Conservation (phyloP, 2,888 invertebrate genomes). For the Blastobasis adustella region DNA sequence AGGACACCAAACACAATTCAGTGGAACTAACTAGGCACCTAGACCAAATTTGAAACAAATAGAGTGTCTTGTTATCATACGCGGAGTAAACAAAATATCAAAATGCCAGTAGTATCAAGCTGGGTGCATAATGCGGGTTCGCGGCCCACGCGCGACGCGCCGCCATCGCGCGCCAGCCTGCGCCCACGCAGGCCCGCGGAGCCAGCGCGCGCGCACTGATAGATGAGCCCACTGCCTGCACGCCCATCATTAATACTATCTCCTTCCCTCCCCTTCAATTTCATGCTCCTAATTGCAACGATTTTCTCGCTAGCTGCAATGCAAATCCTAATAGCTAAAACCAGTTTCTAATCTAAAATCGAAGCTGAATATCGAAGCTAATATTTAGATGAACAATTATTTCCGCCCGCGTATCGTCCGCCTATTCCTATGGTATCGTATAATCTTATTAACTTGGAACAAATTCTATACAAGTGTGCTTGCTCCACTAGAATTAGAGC, state of each 20-base stretch:
- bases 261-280: conserved; percentile 10
- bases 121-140: conserved; percentile 21
- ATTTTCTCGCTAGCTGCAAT: not conserved
- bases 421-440: too few species aligned
- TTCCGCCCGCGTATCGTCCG: too few species aligned
- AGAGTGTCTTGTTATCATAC: not conserved
- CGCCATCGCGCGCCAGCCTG: conserved; percentile 11
- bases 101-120: conserved; percentile 4
- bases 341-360: not conserved
- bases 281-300: conserved; percentile 5
- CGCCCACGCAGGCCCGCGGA: conserved; percentile 18
- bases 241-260: conserved; percentile 21
- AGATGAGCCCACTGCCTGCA: conserved; percentile 21
- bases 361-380: too few species aligned
- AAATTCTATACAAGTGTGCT: too few species aligned
- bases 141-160: conserved; percentile 18
- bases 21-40: too few species aligned
- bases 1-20: too few species aligned
- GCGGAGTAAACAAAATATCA: conserved; percentile 16
- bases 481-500: conserved; percentile 50
- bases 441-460: too few species aligned
- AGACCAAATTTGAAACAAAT: too few species aligned
- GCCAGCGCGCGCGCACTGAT: conserved; percentile 22
- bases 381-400: too few species aligned
- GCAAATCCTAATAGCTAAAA: not conserved